Base-by-base conservation (phyloP, 2,797 vertebrate genomes). In the Alcedo atthis region DNA sequence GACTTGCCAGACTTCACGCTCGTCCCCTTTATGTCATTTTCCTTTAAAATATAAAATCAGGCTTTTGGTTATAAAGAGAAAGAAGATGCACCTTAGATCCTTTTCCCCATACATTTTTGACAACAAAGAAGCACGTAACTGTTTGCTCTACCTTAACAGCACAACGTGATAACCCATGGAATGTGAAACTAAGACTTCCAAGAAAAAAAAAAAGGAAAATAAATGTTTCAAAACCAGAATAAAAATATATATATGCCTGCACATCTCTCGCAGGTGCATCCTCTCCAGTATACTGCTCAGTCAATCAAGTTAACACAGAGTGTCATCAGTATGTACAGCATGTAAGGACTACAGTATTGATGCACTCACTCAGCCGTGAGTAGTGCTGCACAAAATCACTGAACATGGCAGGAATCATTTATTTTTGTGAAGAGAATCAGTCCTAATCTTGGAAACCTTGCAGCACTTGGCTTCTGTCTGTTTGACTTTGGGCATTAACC, bases 321-420 rank as follows among this genome's bases (percentile, higher is more conserved):
- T 98, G 98, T 98, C 98, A 98, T 98, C 98, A 97, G 98, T 98
- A 98, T 98, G 98, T 97, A 96, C 96, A 96, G 98, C 98, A 96
- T 97, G 98, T 97, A 97, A 97, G 97, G 97, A 96, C 97, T 96
- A 97, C 97, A 97, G 97, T 98, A 97, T 97, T 97, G 97, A 98
- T 97, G 98, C 97, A 97, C 97, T 98, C 98, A 95, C 98, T 98
- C 97, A 98, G 97, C 98, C 97, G 94, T 97, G 97, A 97, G 98
- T 96, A 97, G 97, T 76, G 87, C 98, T 97, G 97, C 98, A 98
- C 97, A 97, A 97, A 98, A 98, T 97, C 98, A 98, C 97, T 96
- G 97, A 97, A 98, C 98, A 97, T 97, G 97, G 97, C 98, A 98
- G 97, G 96, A 97, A 98, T 98, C 97, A 97, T 98, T 98, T 97